Conservation (phyloP, 2,797 vertebrate species). For the Platalea minor region DNA sequence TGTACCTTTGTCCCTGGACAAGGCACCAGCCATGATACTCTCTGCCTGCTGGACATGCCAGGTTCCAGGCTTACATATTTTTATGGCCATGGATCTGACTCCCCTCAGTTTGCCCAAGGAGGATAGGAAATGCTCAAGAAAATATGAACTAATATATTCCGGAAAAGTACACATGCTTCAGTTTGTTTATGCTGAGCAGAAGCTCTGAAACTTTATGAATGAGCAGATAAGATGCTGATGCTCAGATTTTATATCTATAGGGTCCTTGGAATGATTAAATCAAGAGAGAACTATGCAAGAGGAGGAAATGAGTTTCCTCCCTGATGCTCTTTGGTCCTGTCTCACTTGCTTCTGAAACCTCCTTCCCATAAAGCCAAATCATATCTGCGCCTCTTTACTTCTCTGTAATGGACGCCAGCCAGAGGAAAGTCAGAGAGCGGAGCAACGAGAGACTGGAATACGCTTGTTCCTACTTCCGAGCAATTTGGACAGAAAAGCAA, state of each 20-base stretch:
- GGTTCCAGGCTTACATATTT: fast-evolving
- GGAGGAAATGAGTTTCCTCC: neutral
- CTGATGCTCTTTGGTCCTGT: fast-evolving
- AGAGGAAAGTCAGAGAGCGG: neutral
- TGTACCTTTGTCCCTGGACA: neutral
- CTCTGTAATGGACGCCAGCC: neutral
- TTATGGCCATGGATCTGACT: neutral
- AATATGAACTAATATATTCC: neutral
- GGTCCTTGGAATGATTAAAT: neutral
- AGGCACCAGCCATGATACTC: neutral
- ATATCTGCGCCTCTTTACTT: neutral
- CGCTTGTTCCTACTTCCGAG: neutral
- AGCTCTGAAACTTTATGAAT: neutral
- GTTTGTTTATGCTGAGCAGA: neutral
- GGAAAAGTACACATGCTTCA: neutral
- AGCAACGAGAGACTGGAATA: neutral
- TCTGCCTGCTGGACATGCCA: neutral
- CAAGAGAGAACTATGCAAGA: neutral
- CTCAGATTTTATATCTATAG: neutral
- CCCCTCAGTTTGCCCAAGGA: neutral
- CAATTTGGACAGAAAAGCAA: neutral
- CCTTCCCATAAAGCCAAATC: neutral
- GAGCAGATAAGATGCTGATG: fast-evolving
- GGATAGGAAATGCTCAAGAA: neutral
- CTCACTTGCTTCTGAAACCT: neutral